Conservation (phyloP, 92 coral and sea anemone genomes). For the Scolanthus callimorphus region DNA sequence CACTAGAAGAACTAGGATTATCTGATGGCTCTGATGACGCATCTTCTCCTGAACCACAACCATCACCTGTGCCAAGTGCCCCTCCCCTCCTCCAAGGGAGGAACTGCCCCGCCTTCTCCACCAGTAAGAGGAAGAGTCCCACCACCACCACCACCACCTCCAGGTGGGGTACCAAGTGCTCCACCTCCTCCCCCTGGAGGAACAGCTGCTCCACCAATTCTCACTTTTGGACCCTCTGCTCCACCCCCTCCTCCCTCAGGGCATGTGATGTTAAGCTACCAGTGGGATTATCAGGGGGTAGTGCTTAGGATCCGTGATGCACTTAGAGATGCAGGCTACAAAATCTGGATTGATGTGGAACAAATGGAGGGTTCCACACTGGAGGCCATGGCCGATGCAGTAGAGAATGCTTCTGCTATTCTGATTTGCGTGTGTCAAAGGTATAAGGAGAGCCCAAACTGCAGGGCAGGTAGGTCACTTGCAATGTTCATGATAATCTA, state of each 20-base stretch:
- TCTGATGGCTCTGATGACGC: too few relatives aligned
- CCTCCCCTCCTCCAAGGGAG: not conserved
- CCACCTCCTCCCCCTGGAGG: not conserved
- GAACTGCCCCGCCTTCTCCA: not conserved
- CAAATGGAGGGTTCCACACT: slow-evolving; percentile 54
- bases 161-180: not conserved
- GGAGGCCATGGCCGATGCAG: slow-evolving; percentile 65
- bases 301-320: slow-evolving; percentile 34
- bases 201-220: not conserved
- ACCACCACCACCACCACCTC: not conserved
- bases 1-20: too few relatives aligned
- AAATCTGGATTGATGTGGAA: slow-evolving; percentile 60
- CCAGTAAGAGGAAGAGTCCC: not conserved
- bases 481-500: not conserved
- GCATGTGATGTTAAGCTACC: slow-evolving; percentile 64
- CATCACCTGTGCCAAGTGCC: not conserved
- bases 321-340: slow-evolving; percentile 38
- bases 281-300: slow-evolving; percentile 47
- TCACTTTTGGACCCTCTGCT: not conserved
- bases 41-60: not conserved
- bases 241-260: not conserved
- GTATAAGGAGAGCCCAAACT: slow-evolving; percentile 60
- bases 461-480: slow-evolving; percentile 45
- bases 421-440: slow-evolving; percentile 46
- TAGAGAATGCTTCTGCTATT: slow-evolving; percentile 48